These are phyloP conservation scores for Drosophila mauritiana DNA, from an alignment of 1,140 invertebrate species.

Conservation along the genomic window DNA sequence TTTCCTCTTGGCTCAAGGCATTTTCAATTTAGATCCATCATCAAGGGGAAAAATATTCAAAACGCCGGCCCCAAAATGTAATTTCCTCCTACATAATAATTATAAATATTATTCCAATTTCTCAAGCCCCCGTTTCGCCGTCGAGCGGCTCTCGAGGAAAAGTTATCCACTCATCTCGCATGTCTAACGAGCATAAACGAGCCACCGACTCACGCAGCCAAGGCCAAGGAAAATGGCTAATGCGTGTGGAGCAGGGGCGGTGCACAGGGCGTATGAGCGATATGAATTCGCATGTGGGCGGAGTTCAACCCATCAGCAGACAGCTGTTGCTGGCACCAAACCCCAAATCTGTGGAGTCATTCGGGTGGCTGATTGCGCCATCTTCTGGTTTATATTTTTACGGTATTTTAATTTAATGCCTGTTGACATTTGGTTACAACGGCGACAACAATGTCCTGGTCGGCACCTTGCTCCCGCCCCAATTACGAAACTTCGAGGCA, in stretches of 20 bases:
- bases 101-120: slow-evolving; percentile 65
- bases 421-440: slow-evolving; percentile 72
- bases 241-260: slow-evolving; percentile 17
- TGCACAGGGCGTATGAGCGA: neutral
- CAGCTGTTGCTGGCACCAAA: slow-evolving; percentile 55
- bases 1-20: slow-evolving; percentile 31
- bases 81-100: slow-evolving; percentile 59
- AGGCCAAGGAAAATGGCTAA: slow-evolving; percentile 47
- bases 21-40: slow-evolving; percentile 28
- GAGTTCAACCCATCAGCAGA: slow-evolving; percentile 44
- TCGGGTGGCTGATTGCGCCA: slow-evolving; percentile 47
- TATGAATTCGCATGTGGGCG: slow-evolving; percentile 10
- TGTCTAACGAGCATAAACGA: slow-evolving; percentile 59
- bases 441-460: slow-evolving; percentile 46
- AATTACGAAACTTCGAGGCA: slow-evolving; percentile 47
- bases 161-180: slow-evolving; percentile 57
- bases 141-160: slow-evolving; percentile 23
- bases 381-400: slow-evolving; percentile 63
- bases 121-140: slow-evolving; percentile 9
- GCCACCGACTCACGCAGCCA: slow-evolving; percentile 45
- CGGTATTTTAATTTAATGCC: slow-evolving; percentile 70
- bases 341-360: slow-evolving; percentile 48
- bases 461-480: slow-evolving; percentile 3
- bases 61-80: slow-evolving; percentile 39
- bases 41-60: slow-evolving; percentile 10